Conservation (phyloP, 2,888 invertebrate genomes). For the Cheilosia scutellata region DNA sequence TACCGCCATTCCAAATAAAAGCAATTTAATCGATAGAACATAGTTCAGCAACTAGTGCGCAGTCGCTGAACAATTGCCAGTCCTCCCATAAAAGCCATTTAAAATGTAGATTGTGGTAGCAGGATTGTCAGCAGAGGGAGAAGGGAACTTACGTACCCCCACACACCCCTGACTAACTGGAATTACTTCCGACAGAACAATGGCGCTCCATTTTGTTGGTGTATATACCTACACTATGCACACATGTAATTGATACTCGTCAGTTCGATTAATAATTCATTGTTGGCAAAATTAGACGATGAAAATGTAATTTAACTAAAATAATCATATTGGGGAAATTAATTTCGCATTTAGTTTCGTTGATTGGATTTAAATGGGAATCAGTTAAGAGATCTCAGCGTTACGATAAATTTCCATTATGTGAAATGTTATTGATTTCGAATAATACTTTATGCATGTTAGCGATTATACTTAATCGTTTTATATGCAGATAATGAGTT, state of each 20-base stretch:
- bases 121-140: constrained; percentile 1
- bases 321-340: constrained; percentile 72
- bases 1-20: constrained; percentile 11
- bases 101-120: constrained; percentile 64
- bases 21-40: constrained; percentile 52
- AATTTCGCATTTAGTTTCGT: constrained; percentile 73
- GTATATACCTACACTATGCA: constrained; percentile 18
- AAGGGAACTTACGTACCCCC: constrained; percentile 11
- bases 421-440: constrained; percentile 39
- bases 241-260: constrained; percentile 71
- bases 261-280: constrained; percentile 72
- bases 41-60: constrained; percentile 56
- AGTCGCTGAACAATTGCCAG: constrained; percentile 57
- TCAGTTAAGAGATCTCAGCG: constrained; percentile 57
- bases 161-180: background rate
- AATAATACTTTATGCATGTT: constrained; percentile 18
- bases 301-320: constrained; percentile 75
- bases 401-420: constrained; percentile 40
- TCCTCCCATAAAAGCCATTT: constrained; percentile 57
- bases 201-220: background rate
- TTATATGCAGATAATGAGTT: constrained; percentile 15
- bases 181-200: constrained; percentile 21
- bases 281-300: constrained; percentile 70
- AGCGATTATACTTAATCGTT: background rate
- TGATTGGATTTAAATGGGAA: constrained; percentile 73